phyloP scores from a whole-genome alignment of 2,888 invertebrate genomes.

The Graphium colonna region DNA sequence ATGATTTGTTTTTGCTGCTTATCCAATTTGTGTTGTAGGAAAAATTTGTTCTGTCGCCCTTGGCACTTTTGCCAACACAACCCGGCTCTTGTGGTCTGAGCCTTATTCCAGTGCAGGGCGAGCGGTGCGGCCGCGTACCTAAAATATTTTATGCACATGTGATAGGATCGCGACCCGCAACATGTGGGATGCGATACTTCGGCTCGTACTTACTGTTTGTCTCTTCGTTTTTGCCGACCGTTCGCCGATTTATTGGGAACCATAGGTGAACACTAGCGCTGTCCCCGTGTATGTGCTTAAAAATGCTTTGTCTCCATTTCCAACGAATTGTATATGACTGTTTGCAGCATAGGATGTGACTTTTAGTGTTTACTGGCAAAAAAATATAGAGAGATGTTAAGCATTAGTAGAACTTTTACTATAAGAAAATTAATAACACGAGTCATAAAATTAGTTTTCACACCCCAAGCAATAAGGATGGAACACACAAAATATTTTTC shows the following conservation, averaged over 20 bases:
- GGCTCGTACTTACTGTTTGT: background rate
- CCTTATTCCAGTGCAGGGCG: background rate
- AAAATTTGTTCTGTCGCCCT: no score
- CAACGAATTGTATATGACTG: background rate
- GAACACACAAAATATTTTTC: no score
- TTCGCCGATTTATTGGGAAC: conserved; percentile 14
- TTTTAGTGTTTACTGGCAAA: background rate
- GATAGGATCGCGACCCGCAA: conserved; percentile 20
- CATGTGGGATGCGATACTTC: conserved; percentile 18
- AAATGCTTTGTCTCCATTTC: background rate
- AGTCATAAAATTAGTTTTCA: no score
- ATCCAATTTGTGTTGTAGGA: no score
- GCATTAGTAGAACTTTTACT: no score
- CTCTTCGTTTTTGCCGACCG: conserved; percentile 9
- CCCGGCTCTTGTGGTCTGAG: background rate
- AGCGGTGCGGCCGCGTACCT: conserved; percentile 41
- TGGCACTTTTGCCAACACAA: no score
- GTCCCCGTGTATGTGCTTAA: background rate
- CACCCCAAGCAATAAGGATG: no score
- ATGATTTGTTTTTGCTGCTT: no score
- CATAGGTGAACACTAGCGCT: conserved; percentile 9
- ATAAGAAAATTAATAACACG: no score
- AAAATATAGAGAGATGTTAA: background rate
- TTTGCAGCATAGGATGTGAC: no score
- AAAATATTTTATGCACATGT: conserved; percentile 27